phyloP scores from a whole-genome alignment of 2,888 invertebrate genomes.

The Mythimna lalbum region DNA sequence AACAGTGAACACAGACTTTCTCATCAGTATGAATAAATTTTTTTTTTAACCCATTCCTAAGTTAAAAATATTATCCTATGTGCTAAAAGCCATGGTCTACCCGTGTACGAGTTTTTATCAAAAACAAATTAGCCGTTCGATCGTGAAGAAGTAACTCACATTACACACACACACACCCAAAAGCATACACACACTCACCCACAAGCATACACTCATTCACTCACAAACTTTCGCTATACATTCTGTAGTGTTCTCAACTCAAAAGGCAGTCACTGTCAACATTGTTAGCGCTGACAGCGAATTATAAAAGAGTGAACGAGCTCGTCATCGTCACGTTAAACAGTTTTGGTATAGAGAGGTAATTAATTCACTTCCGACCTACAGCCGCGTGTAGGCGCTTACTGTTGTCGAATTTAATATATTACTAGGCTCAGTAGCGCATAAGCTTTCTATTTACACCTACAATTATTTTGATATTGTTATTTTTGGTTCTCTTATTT shows the following conservation, averaged over 20 bases:
- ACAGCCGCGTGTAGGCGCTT: conserved; percentile 53
- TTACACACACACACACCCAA: no score
- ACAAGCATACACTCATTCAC: no score
- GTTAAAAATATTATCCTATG: no score
- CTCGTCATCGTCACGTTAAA: conserved; percentile 54
- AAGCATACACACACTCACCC: no score
- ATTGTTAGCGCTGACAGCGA: conserved; percentile 41
- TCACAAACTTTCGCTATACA: background rate
- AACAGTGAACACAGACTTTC: no score
- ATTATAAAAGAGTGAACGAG: conserved; percentile 43
- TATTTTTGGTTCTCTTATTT: background rate
- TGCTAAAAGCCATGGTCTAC: no score
- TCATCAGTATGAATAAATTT: background rate
- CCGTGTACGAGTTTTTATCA: no score
- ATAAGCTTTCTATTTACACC: background rate
- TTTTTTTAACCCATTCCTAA: background rate
- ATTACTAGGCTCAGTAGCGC: conserved; percentile 1
- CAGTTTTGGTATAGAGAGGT: conserved; percentile 64
- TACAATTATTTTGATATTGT: background rate
- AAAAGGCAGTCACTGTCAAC: conserved; percentile 26
- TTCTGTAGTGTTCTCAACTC: background rate
- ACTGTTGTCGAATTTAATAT: conserved; percentile 35
- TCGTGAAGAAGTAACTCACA: no score
- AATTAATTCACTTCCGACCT: conserved; percentile 70
- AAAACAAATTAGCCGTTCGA: no score